These are phyloP conservation scores for Mayetiola destructor DNA, from an alignment of 2,888 invertebrate species.

Conservation along the genomic window DNA sequence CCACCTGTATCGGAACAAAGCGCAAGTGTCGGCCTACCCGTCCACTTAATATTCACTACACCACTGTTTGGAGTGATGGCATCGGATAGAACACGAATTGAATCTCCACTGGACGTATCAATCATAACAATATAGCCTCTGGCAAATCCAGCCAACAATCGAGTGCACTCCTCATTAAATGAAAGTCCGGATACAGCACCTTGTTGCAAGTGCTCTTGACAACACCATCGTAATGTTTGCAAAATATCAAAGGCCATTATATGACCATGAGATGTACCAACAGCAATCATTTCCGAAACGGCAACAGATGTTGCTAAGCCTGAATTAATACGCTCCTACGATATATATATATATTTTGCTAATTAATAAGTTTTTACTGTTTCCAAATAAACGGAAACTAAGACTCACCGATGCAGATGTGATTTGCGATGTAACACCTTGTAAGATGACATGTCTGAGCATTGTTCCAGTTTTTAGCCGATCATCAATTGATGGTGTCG, in stretches of 20 bases:
- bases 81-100: slow-evolving; percentile 58
- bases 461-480: slow-evolving; percentile 42
- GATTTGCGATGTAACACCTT: slow-evolving; percentile 80
- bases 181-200: slow-evolving; percentile 71
- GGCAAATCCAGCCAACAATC: slow-evolving; percentile 61
- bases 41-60: slow-evolving; percentile 52
- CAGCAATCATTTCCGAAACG: slow-evolving; percentile 65
- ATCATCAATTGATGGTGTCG: slow-evolving; percentile 33
- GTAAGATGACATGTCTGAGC: slow-evolving; percentile 62
- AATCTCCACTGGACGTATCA: slow-evolving; percentile 66
- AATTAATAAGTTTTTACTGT: slow-evolving; percentile 15
- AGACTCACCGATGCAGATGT: slow-evolving; percentile 63
- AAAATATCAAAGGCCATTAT: slow-evolving; percentile 73
- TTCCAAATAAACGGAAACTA: background rate
- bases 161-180: slow-evolving; percentile 73
- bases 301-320: slow-evolving; percentile 77
- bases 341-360: slow-evolving; percentile 10
- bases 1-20: slow-evolving; percentile 85
- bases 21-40: slow-evolving; percentile 58
- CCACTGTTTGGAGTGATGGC: slow-evolving; percentile 74
- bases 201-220: slow-evolving; percentile 45
- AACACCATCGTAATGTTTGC: slow-evolving; percentile 83
- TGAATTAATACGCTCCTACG: slow-evolving; percentile 71
- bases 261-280: slow-evolving; percentile 89
- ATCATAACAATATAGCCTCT: slow-evolving; percentile 84